Evolutionary conservation across 2,888 invertebrate genomes (phyloP), one percentile per base, ranked within the genome.

Genomic region (Caenorhabditis doughertyi): DNA sequence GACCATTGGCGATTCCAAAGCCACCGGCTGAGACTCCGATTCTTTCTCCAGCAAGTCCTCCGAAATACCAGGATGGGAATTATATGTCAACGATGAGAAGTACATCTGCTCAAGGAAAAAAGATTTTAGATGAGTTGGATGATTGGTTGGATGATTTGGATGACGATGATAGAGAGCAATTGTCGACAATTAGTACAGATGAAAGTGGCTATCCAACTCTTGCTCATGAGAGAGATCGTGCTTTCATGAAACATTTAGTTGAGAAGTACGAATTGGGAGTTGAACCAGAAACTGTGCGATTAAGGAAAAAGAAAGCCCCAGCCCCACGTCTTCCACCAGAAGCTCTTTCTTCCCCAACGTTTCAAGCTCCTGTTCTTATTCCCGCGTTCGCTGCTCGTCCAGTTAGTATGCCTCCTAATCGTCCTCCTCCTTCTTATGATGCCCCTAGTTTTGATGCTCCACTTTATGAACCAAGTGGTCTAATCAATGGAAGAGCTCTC

Each of bases 111-210:
- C 81, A 81, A 60, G 81, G 77, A 21, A 81, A 60, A 47, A 47
- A 55, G 64, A 77, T 81, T 47, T 18, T 81, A 25, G 68, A 83
- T 55, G 82, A 83, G 25, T 53, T 79, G 25, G 79, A 83, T 35
- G 68, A 73, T 56, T 83, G 82, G 82, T 53, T 83, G 44, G 76
- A 79, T 55, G 64, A 74, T 55, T 55, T 79, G 42, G 83, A 71
- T 51, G 74, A 76, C 21, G 68, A 64, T 18, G 79, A 82, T 70
- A 35, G 51, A 18, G 73, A 79, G 29, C 68, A 82, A 44, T 35
- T 81, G 25, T 77, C 72, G 2, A 71, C 65, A 42, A 77, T 81
- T 53, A 77, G 72, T 25, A 81, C 81, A 1, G 77, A 77, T 60
- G 77, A 77, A 53, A 72, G 72, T 58, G 76, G 77, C 23, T 71